Base-by-base conservation (phyloP, 2,113 vertebrate genomes). In the Ia io region DNA sequence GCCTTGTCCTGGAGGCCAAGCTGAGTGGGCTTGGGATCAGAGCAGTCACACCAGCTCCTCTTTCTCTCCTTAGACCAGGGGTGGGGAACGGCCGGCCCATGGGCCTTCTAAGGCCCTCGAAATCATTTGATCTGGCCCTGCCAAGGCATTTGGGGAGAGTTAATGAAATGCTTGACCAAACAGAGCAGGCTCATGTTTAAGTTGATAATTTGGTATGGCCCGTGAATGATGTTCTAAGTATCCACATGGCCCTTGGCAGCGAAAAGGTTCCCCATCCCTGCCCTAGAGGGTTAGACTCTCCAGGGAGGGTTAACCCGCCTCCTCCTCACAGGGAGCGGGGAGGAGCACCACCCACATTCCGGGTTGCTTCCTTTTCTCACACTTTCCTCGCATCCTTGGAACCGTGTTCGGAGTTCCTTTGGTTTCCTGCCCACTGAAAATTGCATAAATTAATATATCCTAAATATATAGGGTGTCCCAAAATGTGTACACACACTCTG, bases 1-100 rank as follows among this genome's bases (percentile, higher is more conserved):
- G 25, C 17, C 35, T 44, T 61, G 30, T 69, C 30, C 71, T 14
- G 2, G 23, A 56, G 35, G 59, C n/a, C 35, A 9, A 2, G 1
- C 2, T 7, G 73, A n/a, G 28, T 1, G 1, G 35, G 5, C 35
- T 42, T 47, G 1, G 20, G 25, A 16, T 3, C 13, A 44, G 22
- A 83, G 40, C 10, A 47, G 12, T 5, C 23, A 9, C 20, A 37
- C 7, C 2, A 42, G 3, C 9, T 44, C 20, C 6, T 20, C 9
- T 59, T 71, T 49, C 13, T 74, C 40, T 37, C 16, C 17, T 53
- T 1, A 22, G 53, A 53, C 18, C 53, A 53, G n/a, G 53, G 18
- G 18, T 53, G 53, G 53, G 53, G 53, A 53, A 22, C 53, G 18
- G 6, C 53, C 2, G 53, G 53, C 18, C 53, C 18, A n/a, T 2